A percentile compares a stretch with the other conserved stretches of the same genome.
phyloP scores from a whole-genome alignment of 2,888 invertebrate species.

The Venusia cambrica region DNA sequence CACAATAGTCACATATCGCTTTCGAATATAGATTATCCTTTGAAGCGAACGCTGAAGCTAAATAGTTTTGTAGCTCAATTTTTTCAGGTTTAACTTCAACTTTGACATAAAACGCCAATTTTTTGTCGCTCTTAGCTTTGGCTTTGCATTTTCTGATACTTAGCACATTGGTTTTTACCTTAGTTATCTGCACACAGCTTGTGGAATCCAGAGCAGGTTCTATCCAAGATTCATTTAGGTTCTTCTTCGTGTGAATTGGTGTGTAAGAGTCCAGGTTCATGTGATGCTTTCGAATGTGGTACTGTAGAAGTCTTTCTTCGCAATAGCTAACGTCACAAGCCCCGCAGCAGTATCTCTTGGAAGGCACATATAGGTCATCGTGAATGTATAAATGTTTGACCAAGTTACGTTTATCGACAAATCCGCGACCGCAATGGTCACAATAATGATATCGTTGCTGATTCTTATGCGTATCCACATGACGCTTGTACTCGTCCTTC shows the following conservation, averaged over 20 bases:
- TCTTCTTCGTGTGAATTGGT: conserved; percentile 35
- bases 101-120: too few relatives aligned
- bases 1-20: conserved; percentile 61
- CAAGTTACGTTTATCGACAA: conserved; percentile 52
- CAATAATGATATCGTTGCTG: conserved; percentile 40
- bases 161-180: conserved; percentile 53
- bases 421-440: conserved; percentile 54
- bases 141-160: conserved; percentile 46
- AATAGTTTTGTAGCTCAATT: too few relatives aligned
- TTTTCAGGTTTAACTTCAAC: conserved; percentile 6
- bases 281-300: conserved; percentile 55
- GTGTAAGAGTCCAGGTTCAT: conserved; percentile 41
- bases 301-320: conserved; percentile 50
- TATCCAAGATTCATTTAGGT: conserved; percentile 59
- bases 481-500: conserved; percentile 44
- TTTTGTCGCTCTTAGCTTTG: conserved; percentile 29
- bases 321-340: conserved; percentile 50
- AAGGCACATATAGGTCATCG: conserved; percentile 38
- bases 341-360: conserved; percentile 39
- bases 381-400: conserved; percentile 51
- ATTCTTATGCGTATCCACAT: conserved; percentile 39
- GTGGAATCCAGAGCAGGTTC: conserved; percentile 47
- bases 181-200: conserved; percentile 57
- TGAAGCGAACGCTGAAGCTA: conserved; percentile 40
- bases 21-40: conserved; percentile 48